Conservation (phyloP, 37 sponge, comb jelly and placozoan genomes). For the Tethya wilhelma region DNA sequence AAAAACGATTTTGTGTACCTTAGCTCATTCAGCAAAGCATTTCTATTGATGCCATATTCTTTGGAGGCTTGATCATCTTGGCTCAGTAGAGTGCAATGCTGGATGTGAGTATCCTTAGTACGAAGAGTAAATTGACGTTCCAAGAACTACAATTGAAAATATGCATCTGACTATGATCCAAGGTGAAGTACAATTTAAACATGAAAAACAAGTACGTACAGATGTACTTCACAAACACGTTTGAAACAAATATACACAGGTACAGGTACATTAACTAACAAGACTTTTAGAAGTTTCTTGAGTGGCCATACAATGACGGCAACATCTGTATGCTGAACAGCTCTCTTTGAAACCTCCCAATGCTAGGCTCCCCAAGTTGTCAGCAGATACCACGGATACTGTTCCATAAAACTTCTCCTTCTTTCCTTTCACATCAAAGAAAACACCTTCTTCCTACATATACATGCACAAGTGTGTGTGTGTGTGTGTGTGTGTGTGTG, state of each 20-base stretch:
- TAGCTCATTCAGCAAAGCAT: constrained; percentile 9
- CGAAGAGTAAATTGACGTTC: constrained; percentile 1
- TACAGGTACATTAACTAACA: neutral
- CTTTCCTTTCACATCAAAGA: constrained; percentile 17
- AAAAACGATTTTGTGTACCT: neutral
- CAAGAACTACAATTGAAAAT: neutral
- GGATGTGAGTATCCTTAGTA: neutral
- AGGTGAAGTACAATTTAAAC: too few species aligned
- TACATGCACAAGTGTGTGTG: too few species aligned
- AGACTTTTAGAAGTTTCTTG: neutral
- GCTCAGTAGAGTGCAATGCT: constrained; percentile 14
- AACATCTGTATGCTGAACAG: constrained; percentile 25
- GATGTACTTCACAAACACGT: too few species aligned
- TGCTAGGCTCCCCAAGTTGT: constrained; percentile 35
- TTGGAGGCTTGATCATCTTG: constrained; percentile 11
- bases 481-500: too few species aligned
- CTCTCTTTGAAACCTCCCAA: constrained; percentile 52
- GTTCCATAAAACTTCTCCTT: constrained; percentile 28
- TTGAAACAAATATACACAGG: too few species aligned
- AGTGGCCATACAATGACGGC: constrained; percentile 55
- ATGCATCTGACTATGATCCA: too few species aligned
- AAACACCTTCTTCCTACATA: constrained; percentile 21
- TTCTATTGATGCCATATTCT: constrained; percentile 33
- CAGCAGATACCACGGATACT: constrained; percentile 42
- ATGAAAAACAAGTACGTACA: too few species aligned